Base-by-base conservation (phyloP, 2,888 invertebrate genomes). In the Acanthoscelides obtectus region DNA sequence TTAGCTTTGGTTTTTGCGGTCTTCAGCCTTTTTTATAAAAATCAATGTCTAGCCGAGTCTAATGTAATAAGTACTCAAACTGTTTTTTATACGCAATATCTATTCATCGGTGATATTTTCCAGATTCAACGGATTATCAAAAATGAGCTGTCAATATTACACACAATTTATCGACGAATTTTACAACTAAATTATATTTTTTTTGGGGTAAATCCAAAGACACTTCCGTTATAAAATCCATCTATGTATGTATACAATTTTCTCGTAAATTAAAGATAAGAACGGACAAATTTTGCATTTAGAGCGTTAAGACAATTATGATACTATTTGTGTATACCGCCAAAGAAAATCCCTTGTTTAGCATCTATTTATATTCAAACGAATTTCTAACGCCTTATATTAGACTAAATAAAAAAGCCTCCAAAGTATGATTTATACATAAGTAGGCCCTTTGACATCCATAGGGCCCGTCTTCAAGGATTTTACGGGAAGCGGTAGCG, bases 351-450 rank as follows among this genome's bases (percentile, higher is more conserved):
- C 69, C 21, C 64, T 64, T 69, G 20, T 63, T 69, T 69, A 20
- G 17, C 69, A n/a, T 69, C 22, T 64, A 68, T 45, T 27, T 68
- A 64, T 69, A 69, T 69, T 69, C 69, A 69, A 69, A 69, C 64
- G 64, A 69, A 64, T 63, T 69, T 64, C 20, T 20, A 63, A 69
- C 22, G 64, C 22, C 64, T 69, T 69, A 64, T 20, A 22, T 76
- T 76, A 75, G 74, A 75, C 76, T 77, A 78, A 79, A 79, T 78
- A 80, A 80, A 80, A 81, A 79, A 75, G 77, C 78, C 77, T 75
- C 72, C 75, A 79, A 78, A 79, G 76, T 80, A 80, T 80, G 80
- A 81, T 81, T 81, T 81, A 81, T 81, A 80, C 80, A 81, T 64
- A 78, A 79, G 77, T 78, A 80, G 76, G 77, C 79, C 80, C 81